Conservation (phyloP, 2,888 invertebrate genomes). For the Oscheius myriophilus region DNA sequence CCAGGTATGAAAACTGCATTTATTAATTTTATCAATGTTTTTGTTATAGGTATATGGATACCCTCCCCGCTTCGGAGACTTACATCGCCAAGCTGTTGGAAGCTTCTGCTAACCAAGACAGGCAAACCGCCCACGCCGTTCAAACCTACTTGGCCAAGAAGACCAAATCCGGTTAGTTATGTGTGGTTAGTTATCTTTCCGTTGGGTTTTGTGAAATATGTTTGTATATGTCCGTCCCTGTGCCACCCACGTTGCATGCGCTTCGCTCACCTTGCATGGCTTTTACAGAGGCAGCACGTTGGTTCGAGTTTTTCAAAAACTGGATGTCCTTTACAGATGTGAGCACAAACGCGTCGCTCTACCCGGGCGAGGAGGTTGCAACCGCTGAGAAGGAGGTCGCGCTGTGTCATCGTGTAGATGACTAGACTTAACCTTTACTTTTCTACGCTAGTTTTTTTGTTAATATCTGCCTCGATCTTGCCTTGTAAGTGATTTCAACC, state of each 20-base stretch:
- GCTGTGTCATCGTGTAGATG: too few species aligned
- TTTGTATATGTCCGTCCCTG: background rate
- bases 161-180: conserved; percentile 6
- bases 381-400: too few species aligned
- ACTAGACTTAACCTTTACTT: too few species aligned
- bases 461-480: too few species aligned
- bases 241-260: background rate
- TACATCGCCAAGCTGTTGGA: conserved; percentile 15
- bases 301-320: conserved; percentile 4
- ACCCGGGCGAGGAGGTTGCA: background rate
- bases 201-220: background rate
- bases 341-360: background rate
- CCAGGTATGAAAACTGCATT: background rate
- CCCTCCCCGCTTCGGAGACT: conserved; percentile 6
- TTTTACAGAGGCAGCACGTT: conserved; percentile 24
- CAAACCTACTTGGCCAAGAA: conserved; percentile 7
- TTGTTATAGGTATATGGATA: conserved; percentile 7
- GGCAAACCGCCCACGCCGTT: conserved; percentile 9
- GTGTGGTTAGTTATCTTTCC: background rate
- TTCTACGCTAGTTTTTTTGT: too few species aligned
- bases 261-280: conserved; percentile 8
- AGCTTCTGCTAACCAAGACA: conserved; percentile 11
- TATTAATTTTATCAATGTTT: background rate
- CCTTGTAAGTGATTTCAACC: too few species aligned
- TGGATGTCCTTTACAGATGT: conserved; percentile 18